Base-by-base conservation (phyloP, 1,140 invertebrate genomes). In the Callitettix versicolor region DNA sequence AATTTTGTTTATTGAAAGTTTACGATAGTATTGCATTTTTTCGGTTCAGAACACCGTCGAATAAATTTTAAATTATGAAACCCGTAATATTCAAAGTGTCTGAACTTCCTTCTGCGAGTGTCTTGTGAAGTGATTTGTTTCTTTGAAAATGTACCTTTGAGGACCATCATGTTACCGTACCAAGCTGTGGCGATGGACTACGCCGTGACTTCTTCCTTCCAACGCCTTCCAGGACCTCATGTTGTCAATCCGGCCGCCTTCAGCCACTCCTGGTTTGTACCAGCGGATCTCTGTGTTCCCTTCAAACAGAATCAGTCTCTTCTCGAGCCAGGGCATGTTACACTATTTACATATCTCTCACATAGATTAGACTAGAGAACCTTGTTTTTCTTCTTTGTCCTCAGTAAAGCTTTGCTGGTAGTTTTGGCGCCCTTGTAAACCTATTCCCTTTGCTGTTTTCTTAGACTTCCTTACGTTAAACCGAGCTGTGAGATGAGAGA, bases 231-330 rank as follows among this genome's bases (percentile, higher is more conserved):
- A 47, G 75, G 63, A 60, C 65, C 67, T 55, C 70, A 69, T 66
- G 69, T 70, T 57, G 60, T 65, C 60, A 70, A 68, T 55, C 62
- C 71, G 63, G 73, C 77, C 68, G 71, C 76, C 36, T 91, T 89
- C 77, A 85, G 85, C 67, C 87, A 90, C 79, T 90, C 86, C 75
- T 91, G 87, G 87, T 88, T 90, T 79, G 86, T 89, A 84, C 86
- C 86, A 78, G 83, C 85, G 79, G 85, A 90, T 79, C 80, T 88
- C 71, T 88, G 85, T 83, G 82, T 84, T 68, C 73, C 79, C 83
- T 85, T 84, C 76, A 87, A 83, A 80, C 81, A 82, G 77, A 76
- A 73, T 73, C 75, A 77, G 73, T 82, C 85, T 79, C 83, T 86
- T 77, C 82, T 88, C 76, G 85, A 88, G 80, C 85, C 86, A 80